Conservation (phyloP, 2,888 invertebrate species). For the Listrodromus nycthemerus region DNA sequence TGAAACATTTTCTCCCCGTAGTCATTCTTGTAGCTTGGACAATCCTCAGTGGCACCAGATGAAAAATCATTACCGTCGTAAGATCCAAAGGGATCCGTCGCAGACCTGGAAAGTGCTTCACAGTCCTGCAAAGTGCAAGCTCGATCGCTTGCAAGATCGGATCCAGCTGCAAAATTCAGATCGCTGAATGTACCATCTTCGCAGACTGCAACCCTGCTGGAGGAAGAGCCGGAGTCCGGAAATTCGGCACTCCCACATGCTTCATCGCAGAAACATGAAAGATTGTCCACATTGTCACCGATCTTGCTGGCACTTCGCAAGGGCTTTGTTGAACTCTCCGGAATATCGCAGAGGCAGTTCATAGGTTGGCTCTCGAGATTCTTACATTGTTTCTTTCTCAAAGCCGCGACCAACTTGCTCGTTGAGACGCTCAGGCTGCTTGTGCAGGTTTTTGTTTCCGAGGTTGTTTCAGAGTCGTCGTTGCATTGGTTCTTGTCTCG, state of each 20-base stretch:
- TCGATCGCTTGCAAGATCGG: slow-evolving; percentile 29
- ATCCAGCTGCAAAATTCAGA: slow-evolving; percentile 21
- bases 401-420: slow-evolving; percentile 70
- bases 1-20: slow-evolving; percentile 3
- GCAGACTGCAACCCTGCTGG: slow-evolving; percentile 19
- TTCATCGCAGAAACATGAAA: slow-evolving; percentile 35
- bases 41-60: neutral
- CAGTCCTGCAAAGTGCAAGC: slow-evolving; percentile 13
- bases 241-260: slow-evolving; percentile 1
- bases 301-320: slow-evolving; percentile 16
- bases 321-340: slow-evolving; percentile 21
- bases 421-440: slow-evolving; percentile 66
- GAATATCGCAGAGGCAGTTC: slow-evolving; percentile 48
- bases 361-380: slow-evolving; percentile 51
- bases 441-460: slow-evolving; percentile 68
- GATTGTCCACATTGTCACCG: slow-evolving; percentile 9
- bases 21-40: neutral
- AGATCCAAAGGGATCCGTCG: neutral
- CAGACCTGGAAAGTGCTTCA: neutral
- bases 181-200: slow-evolving; percentile 36
- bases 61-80: slow-evolving; percentile 34
- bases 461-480: slow-evolving; percentile 64
- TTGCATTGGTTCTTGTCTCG: slow-evolving; percentile 29
- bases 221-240: slow-evolving; percentile 31
- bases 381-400: slow-evolving; percentile 60